These are phyloP conservation scores for Lordiphosa clarofinis DNA, from an alignment of 1,140 invertebrate genomes.

Conservation along the genomic window DNA sequence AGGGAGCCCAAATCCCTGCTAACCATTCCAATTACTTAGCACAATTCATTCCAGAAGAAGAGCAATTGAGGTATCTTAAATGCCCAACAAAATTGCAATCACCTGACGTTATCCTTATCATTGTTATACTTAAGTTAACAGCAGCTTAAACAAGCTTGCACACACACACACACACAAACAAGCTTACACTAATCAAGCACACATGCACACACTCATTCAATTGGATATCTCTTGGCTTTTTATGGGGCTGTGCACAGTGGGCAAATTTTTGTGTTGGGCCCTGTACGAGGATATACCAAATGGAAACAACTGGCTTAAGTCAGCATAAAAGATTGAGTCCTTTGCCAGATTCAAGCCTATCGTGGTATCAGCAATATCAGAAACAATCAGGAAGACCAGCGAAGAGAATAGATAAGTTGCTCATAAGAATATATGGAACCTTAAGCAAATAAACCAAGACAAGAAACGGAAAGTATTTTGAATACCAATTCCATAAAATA, in stretches of 20 bases:
- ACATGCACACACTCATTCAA: constrained; percentile 10
- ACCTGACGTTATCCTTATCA: constrained; percentile 70
- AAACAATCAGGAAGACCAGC: too few species aligned
- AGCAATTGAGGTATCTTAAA: constrained; percentile 35
- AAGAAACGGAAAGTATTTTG: too few species aligned
- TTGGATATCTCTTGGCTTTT: constrained; percentile 25
- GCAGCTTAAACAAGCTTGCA: constrained; percentile 58
- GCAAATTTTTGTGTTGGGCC: not conserved
- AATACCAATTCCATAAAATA: too few species aligned
- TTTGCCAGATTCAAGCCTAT: too few species aligned
- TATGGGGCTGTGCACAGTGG: constrained; percentile 39
- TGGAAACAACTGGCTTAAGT: too few species aligned
- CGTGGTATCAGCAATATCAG: too few species aligned
- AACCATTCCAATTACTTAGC: constrained; percentile 68
- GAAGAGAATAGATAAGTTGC: too few species aligned
- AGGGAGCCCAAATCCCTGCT: constrained; percentile 8
- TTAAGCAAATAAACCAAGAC: too few species aligned
- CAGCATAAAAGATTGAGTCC: too few species aligned
- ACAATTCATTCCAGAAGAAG: constrained; percentile 8
- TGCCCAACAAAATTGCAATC: constrained; percentile 50
- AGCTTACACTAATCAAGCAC: constrained; percentile 57
- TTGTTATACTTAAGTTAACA: constrained; percentile 77
- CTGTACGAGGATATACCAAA: not conserved
- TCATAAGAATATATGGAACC: too few species aligned
- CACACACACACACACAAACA: constrained; percentile 21